Conservation (phyloP, 2,797 vertebrate genomes). For the Vipera latastei region DNA sequence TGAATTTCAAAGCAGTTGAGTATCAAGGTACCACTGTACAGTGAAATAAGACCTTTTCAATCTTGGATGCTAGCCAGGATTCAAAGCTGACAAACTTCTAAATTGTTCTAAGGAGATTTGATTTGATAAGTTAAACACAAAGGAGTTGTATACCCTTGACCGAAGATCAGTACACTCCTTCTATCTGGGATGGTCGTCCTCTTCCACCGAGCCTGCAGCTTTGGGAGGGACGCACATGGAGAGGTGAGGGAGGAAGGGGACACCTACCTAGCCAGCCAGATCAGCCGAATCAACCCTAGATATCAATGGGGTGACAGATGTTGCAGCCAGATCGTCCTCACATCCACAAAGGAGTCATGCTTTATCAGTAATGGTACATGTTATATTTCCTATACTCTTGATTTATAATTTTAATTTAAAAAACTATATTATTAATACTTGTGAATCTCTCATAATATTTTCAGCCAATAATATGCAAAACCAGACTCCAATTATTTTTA, state of each 20-base stretch:
- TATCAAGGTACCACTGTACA: too few species aligned
- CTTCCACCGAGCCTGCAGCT: too few species aligned
- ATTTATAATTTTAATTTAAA: background rate
- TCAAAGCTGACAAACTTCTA: conserved; percentile 4
- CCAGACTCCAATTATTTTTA: background rate
- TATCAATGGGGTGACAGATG: too few species aligned
- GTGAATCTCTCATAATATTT: background rate
- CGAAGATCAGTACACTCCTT: too few species aligned
- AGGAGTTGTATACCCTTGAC: background rate
- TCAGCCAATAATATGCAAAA: background rate
- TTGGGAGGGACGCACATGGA: too few species aligned
- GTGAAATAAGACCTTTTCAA: background rate
- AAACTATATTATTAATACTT: background rate
- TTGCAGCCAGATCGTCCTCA: too few species aligned
- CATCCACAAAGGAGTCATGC: background rate
- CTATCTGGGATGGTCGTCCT: too few species aligned
- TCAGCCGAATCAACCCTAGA: too few species aligned
- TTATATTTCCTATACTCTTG: background rate
- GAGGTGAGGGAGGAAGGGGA: too few species aligned
- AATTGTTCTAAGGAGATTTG: conserved; percentile 9
- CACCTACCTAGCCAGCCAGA: too few species aligned
- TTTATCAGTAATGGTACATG: background rate
- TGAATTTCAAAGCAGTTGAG: too few species aligned
- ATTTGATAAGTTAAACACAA: conserved; percentile 20
- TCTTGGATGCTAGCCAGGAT: conserved; percentile 1